Evolutionary conservation across 37 sponge, comb jelly and placozoan species (phyloP).

Genomic region (Beroe ovata): DNA sequence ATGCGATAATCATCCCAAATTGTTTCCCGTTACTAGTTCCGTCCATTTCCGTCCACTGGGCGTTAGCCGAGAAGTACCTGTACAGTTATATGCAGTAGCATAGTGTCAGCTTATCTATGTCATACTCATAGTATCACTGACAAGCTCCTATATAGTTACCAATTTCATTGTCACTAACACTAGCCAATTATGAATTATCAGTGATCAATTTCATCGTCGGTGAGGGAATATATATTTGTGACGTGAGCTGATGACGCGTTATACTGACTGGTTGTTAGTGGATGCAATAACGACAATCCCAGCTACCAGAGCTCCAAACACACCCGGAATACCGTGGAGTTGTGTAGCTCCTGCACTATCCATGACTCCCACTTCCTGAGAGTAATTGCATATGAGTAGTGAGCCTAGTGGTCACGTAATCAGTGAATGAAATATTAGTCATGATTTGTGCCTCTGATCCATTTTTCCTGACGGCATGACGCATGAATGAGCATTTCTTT

Average conservation of each 20-base stretch:
- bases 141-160: too few relatives aligned
- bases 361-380: slow-evolving; percentile 28
- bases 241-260: neutral
- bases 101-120: neutral
- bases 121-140: too few relatives aligned
- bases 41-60: slow-evolving; percentile 47
- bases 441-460: too few relatives aligned
- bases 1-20: slow-evolving; percentile 42
- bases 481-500: too few relatives aligned
- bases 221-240: neutral
- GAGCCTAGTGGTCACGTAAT: too few relatives aligned
- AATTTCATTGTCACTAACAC: too few relatives aligned
- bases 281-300: slow-evolving; percentile 71
- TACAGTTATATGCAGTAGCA: neutral
- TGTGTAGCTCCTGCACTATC: slow-evolving; percentile 68
- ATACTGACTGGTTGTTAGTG: slow-evolving; percentile 48
- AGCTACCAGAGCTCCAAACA: slow-evolving; percentile 85
- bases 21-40: slow-evolving; percentile 16
- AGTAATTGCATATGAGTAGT: too few relatives aligned
- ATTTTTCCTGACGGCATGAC: too few relatives aligned
- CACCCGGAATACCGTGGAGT: slow-evolving; percentile 89
- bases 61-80: slow-evolving; percentile 49
- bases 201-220: neutral
- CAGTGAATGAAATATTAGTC: too few relatives aligned
- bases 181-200: too few relatives aligned